Evolutionary conservation across 2,888 invertebrate genomes (phyloP), one percentile per base, ranked within the genome.

Genomic region (Andrena bucephala): DNA sequence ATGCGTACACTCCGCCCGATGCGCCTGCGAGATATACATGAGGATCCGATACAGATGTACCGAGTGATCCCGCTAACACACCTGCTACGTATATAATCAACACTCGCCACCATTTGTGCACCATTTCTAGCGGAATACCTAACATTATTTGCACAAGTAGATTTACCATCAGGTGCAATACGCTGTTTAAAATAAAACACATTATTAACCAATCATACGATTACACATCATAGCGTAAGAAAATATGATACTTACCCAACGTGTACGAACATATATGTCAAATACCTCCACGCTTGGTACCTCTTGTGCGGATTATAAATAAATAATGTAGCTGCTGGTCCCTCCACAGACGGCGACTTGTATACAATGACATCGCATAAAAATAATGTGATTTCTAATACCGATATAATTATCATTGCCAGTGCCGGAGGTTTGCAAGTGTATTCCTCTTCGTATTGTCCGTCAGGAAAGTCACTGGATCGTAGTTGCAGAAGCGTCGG

Each of bases 191-290:
- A 36, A 66, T 20, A 77, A 80, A 27, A 24, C 2, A 60, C 7
- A 16, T 7, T 7, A 60, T 77, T 52, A 54, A 16, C 70, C 48
- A 2, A 42, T 33, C 0, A 1, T 10, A 20, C 20, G 27, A 65
- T 8, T 0, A 29, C 5, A 1, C 13, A 6, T 8, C 0, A 1
- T 0, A 13, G 63, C 42, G 24, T 2, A 27, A 59, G 0, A 66
- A 36, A 7, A 10, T 2, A 33, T 3, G 54, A 69, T 73, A 92
- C 96, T 95, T 93, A 97, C 97, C 98, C 98, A 83, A 98, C 97
- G 94, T 99, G 99, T 31, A 99, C 98, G 93, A 99, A 97, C 98
- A 99, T 99, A 93, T 99, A 99, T 0, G 98, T 97, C 66, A 99
- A 90, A 93, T 97, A 99, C 90, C 99, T 95, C 99, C 99, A 99